A percentile compares a stretch with the other conserved stretches of the same genome.
These are phyloP conservation scores for Otolemur crassicaudatus DNA, from an alignment of 2,797 vertebrate genomes.

Conservation along the genomic window DNA sequence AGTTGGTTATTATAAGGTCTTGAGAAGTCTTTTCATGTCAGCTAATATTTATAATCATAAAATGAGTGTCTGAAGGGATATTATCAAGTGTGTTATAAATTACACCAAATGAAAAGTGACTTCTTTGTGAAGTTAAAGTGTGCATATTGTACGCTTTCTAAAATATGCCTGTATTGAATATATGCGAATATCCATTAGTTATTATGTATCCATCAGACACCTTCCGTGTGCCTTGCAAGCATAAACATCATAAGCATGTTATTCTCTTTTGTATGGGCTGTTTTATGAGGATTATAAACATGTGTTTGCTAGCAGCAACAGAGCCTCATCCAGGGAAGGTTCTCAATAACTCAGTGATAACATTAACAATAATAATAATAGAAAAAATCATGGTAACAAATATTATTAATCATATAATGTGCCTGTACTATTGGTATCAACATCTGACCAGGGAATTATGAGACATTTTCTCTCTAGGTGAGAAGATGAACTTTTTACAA, in stretches of 20 bases:
- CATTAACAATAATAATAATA: background rate
- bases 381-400: background rate
- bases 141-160: background rate
- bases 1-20: background rate
- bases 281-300: background rate
- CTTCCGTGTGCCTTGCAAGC: background rate
- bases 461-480: background rate
- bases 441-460: background rate
- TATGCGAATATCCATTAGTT: background rate
- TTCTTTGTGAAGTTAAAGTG: background rate
- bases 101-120: background rate
- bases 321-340: background rate
- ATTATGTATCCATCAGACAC: background rate
- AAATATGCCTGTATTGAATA: background rate
- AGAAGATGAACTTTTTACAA: background rate
- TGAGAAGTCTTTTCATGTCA: background rate
- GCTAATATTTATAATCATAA: background rate
- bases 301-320: background rate
- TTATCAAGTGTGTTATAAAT: background rate
- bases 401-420: background rate
- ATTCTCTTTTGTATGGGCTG: background rate
- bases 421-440: background rate
- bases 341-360: background rate
- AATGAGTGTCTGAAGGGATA: background rate
- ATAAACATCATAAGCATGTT: background rate